These are phyloP conservation scores for Cinara cedri DNA, from an alignment of 2,888 invertebrate species.

Conservation along the genomic window DNA sequence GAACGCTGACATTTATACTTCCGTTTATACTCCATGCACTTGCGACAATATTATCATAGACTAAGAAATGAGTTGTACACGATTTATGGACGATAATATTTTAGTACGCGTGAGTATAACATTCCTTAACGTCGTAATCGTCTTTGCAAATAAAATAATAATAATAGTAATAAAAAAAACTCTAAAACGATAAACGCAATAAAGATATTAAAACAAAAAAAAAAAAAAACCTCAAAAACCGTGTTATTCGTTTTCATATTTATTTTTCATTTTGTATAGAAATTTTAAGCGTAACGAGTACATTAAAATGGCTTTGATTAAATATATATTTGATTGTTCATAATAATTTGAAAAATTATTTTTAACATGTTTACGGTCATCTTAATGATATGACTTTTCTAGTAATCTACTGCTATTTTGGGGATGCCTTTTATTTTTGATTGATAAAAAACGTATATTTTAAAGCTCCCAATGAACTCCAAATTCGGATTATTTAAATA, in stretches of 20 bases:
- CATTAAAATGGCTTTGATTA: too few species aligned
- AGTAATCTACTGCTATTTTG: too few species aligned
- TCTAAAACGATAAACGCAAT: not conserved
- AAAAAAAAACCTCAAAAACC: not conserved
- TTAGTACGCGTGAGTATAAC: not conserved
- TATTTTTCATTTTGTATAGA: not conserved
- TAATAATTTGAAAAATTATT: too few species aligned
- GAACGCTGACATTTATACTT: slow-evolving; percentile 37
- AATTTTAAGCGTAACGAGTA: too few species aligned
- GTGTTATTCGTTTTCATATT: not conserved
- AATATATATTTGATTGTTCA: too few species aligned
- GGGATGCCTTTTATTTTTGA: too few species aligned
- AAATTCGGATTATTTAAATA: too few species aligned
- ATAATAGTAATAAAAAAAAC: too few species aligned
- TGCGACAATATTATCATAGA: slow-evolving; percentile 35
- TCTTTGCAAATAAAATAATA: not conserved
- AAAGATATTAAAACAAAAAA: slow-evolving; percentile 7
- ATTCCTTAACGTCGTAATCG: slow-evolving; percentile 9
- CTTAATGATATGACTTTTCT: too few species aligned
- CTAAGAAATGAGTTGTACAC: not conserved
- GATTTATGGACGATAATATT: slow-evolving; percentile 31
- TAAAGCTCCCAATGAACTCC: too few species aligned
- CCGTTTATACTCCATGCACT: slow-evolving; percentile 21
- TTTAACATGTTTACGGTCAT: too few species aligned
- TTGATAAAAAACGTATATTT: too few species aligned